Conservation (phyloP, 2,113 vertebrate species). For the Odobenus rosmarus region DNA sequence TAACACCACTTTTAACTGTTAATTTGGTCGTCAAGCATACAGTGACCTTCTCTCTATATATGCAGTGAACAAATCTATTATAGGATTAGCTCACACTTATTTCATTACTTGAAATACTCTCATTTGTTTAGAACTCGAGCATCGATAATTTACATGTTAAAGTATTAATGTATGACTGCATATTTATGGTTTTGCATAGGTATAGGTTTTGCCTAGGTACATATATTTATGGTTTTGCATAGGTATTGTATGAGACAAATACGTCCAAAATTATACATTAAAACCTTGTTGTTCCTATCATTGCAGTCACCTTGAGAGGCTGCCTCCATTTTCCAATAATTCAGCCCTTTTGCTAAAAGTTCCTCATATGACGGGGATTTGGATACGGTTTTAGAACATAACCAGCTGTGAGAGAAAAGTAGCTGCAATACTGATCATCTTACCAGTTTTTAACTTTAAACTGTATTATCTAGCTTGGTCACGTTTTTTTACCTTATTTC, state of each 20-base stretch:
- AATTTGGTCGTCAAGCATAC: not conserved
- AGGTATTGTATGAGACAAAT: not conserved
- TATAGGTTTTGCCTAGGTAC: not conserved
- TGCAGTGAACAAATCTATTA: conserved; percentile 9
- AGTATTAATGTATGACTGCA: not conserved
- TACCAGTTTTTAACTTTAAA: not conserved
- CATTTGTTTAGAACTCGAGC: conserved; percentile 41
- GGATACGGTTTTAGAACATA: conserved; percentile 17
- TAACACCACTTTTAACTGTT: conserved; percentile 23
- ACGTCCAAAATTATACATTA: not conserved
- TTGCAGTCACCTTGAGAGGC: not conserved
- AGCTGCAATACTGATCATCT: not conserved
- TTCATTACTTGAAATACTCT: conserved; percentile 42
- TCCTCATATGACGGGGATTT: not conserved
- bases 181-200: conserved; percentile 1
- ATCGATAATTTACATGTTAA: not conserved
- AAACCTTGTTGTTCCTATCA: not conserved
- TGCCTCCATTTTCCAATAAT: not conserved
- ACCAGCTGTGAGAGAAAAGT: not conserved
- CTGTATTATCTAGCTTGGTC: not conserved
- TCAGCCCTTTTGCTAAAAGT: conserved; percentile 12
- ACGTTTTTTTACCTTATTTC: conserved; percentile 4
- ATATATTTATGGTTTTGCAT: conserved; percentile 5
- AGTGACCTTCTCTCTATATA: not conserved
- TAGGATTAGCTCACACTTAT: conserved; percentile 13